phyloP scores from a whole-genome alignment of 2,797 vertebrate genomes.

The Choloepus didactylus region DNA sequence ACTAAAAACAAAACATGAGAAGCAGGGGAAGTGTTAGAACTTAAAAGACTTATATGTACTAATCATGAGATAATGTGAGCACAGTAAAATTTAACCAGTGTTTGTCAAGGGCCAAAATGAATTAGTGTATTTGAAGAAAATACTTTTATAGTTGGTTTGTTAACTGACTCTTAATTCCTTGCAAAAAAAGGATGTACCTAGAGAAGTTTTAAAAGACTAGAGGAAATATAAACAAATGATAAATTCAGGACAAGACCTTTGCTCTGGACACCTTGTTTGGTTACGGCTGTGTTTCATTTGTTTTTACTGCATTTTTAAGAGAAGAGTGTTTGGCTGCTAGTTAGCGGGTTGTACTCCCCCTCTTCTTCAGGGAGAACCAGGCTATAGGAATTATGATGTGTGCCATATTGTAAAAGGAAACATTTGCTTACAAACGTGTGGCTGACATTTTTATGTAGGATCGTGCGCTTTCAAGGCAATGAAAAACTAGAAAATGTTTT shows the following conservation, averaged over 20 bases:
- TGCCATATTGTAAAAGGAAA: constrained; percentile 80
- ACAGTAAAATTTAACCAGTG: constrained; percentile 35
- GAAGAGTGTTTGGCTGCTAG: constrained; percentile 61
- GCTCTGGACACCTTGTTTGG: constrained; percentile 68
- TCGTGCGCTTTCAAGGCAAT: constrained; percentile 61
- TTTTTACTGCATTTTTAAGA: constrained; percentile 72
- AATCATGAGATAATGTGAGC: not conserved
- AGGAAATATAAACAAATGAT: constrained; percentile 74
- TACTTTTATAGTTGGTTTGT: constrained; percentile 24
- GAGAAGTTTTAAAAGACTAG: constrained; percentile 61
- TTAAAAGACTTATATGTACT: not conserved
- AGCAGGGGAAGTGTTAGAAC: not conserved
- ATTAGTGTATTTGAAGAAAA: constrained; percentile 65
- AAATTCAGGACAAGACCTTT: constrained; percentile 68
- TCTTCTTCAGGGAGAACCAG: constrained; percentile 56
- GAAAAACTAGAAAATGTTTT: constrained; percentile 72
- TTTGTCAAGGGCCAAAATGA: not conserved
- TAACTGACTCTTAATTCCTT: constrained; percentile 34
- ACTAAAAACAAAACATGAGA: constrained; percentile 6
- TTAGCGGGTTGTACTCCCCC: constrained; percentile 15
- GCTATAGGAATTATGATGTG: constrained; percentile 75
- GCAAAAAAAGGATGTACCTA: not conserved
- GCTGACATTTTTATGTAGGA: constrained; percentile 77
- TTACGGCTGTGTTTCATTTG: constrained; percentile 61
- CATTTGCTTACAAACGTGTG: constrained; percentile 75